These are phyloP conservation scores for Pedionomus torquatus DNA, from an alignment of 2,113 vertebrate genomes.

Conservation along the genomic window DNA sequence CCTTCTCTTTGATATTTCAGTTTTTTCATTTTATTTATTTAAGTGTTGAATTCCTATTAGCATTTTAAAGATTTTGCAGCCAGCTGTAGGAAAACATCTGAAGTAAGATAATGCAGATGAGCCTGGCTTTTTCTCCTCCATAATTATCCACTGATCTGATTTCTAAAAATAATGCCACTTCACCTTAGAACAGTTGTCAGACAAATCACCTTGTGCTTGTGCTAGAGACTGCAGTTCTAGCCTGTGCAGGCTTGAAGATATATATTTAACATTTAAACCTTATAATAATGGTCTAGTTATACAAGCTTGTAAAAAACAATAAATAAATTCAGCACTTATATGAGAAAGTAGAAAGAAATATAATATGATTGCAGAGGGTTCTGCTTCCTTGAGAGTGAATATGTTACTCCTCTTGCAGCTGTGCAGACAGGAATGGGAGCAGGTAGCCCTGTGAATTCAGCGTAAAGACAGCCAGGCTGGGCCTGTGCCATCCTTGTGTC, in stretches of 20 bases:
- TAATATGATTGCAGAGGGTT: neutral
- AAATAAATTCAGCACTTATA: neutral
- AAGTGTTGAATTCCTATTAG: constrained; percentile 2
- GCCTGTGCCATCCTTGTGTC: neutral
- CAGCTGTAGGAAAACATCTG: neutral
- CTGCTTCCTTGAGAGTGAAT: neutral
- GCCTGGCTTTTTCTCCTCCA: neutral
- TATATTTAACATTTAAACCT: neutral
- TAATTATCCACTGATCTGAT: constrained; percentile 45
- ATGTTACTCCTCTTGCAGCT: neutral
- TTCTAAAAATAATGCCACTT: constrained; percentile 41
- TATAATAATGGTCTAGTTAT: neutral
- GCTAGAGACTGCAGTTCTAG: neutral
- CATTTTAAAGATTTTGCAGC: neutral
- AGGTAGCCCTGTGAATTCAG: neutral
- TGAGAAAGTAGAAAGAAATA: neutral
- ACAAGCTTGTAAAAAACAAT: neutral
- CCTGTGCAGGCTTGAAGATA: neutral
- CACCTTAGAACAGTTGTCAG: constrained; percentile 53
- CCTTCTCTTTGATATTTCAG: neutral
- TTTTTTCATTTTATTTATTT: neutral
- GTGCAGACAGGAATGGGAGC: neutral
- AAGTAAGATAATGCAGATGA: constrained; percentile 4
- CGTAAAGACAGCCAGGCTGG: neutral
- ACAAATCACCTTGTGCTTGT: constrained; percentile 20